phyloP scores from a whole-genome alignment of 2,797 vertebrate species.

The Acomys russatus region DNA sequence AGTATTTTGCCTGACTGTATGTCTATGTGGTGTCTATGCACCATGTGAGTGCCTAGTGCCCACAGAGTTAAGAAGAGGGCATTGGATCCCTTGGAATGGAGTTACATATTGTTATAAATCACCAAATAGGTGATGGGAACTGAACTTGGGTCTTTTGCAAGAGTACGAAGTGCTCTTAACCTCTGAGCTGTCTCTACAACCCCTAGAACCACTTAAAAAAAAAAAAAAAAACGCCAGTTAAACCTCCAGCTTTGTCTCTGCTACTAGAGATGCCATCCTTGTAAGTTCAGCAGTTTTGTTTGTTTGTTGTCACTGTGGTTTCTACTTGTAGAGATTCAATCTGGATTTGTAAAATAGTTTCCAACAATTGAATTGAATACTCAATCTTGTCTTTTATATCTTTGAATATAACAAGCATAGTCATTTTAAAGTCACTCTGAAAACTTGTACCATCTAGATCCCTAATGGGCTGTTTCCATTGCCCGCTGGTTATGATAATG shows the following conservation, averaged over 20 bases:
- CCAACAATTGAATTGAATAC: background rate
- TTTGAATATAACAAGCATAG: background rate
- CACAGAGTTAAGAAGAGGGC: background rate
- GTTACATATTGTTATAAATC: background rate
- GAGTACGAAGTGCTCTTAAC: background rate
- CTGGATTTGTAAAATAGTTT: conserved; percentile 9
- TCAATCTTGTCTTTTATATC: conserved; percentile 15
- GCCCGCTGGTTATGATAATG: background rate
- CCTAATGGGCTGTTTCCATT: background rate
- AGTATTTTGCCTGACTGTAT: background rate
- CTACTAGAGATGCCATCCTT: background rate
- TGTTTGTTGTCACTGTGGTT: background rate
- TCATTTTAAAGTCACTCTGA: conserved; percentile 55
- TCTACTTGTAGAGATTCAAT: conserved; percentile 50
- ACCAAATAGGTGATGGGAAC: background rate
- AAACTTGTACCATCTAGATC: conserved; percentile 31
- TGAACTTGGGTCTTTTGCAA: background rate
- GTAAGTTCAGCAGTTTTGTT: background rate
- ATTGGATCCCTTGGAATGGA: background rate
- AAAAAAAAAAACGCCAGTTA: background rate
- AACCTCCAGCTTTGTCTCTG: conserved; percentile 35
- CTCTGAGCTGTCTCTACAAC: background rate
- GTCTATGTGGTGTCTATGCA: background rate
- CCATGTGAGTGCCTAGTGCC: background rate
- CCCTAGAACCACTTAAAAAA: background rate